Evolutionary conservation across 2,797 vertebrate genomes (phyloP), one percentile per base, ranked within the genome.

Genomic region (Falco rusticolus): DNA sequence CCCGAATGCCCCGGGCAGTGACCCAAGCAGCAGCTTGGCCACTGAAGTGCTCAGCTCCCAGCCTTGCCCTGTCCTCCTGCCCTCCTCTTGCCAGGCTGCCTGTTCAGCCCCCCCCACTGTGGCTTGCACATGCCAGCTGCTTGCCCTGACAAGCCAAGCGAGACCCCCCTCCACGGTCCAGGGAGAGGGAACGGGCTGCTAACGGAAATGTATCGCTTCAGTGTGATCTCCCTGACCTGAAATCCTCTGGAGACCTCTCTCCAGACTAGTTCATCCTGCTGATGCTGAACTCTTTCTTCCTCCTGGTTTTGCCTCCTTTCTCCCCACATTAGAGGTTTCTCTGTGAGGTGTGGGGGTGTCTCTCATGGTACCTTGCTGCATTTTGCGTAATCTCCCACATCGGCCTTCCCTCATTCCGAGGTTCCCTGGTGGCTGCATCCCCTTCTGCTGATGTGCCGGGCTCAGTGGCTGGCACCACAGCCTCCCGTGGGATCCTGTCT

Each of bases 1-100:
- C 4, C 2, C 0, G 0, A 64, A 39, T 0, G 1, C 8, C 21
- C 24, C 41, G 28, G 66, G 33, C 47, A 34, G 48, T 0, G 2
- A 39, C 45, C 11, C 50, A 39, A 61, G 39, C 56, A 47, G 33
- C 76, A 56, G 43, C 34, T 83, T 6, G 4, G 48, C 34, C 12
- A 0, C 8, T 0, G 3, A 60, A 25, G 14, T 25, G 61, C 48
- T 26, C 47, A 22, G 17, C 48, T 70, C 72, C 34, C 56, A 29
- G 29, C 77, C 53, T 14, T 17, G 59, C 18, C n/a, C 33, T 37
- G 41, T 22, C 6, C 37, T 18, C 22, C 25, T 26, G 59, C 14
- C 21, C 37, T 51, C 34, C 6, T 10, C 54, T 31, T 34, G 39
- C 47, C 70, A 33, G 43, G 26, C 41, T 24, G 15, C 28, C 53